Percentiles rank a stretch among this genome's conserved stretches.
Evolutionary conservation across 2,113 vertebrate genomes (phyloP).

Genomic region (Channa maculata): DNA sequence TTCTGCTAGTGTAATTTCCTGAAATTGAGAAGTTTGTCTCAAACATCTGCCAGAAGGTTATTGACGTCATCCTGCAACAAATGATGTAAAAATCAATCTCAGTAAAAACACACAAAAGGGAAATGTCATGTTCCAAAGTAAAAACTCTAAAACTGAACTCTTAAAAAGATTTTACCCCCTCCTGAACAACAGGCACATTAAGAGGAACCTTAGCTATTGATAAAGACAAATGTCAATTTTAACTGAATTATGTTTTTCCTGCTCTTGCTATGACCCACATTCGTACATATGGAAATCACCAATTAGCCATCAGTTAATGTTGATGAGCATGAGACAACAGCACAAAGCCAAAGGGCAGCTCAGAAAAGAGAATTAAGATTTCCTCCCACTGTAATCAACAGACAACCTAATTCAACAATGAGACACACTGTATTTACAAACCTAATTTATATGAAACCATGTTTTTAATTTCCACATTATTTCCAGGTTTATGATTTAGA

Average conservation of each 20-base stretch:
- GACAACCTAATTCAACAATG: background rate
- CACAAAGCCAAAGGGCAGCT: background rate
- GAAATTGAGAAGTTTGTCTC: slow-evolving; percentile 11
- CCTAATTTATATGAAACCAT: background rate
- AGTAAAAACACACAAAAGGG: slow-evolving; percentile 7
- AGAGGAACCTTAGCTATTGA: background rate
- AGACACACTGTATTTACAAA: background rate
- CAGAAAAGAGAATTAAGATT: slow-evolving; percentile 28
- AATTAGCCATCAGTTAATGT: no score
- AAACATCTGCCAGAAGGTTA: slow-evolving; percentile 28
- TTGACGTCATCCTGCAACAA: slow-evolving; percentile 1
- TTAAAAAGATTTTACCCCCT: no score
- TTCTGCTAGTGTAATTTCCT: slow-evolving; percentile 46
- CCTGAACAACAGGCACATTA: background rate
- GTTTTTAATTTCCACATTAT: background rate
- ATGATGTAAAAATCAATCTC: slow-evolving; percentile 28
- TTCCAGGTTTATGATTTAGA: background rate
- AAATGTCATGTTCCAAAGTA: background rate
- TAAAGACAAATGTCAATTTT: background rate
- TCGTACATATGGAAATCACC: background rate
- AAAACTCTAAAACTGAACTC: background rate
- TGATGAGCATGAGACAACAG: background rate
- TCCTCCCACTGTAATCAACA: slow-evolving; percentile 17
- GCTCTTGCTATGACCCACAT: background rate
- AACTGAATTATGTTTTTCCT: background rate